A percentile compares a stretch with the other conserved stretches of the same genome.
Evolutionary conservation across 2,113 vertebrate species (phyloP).

Genomic region (Murina feae): DNA sequence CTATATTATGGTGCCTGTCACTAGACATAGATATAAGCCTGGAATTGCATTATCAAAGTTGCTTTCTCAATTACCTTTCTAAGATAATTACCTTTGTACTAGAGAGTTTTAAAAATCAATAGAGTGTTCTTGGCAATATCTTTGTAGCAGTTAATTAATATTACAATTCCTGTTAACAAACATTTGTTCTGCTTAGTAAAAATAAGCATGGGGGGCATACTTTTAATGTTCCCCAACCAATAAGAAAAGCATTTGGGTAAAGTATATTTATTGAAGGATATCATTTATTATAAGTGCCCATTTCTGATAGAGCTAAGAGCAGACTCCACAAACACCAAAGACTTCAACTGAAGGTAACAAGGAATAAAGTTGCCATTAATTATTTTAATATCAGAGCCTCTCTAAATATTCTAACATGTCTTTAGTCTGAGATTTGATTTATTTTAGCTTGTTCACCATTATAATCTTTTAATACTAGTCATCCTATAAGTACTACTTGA

Average conservation of each 20-base stretch:
- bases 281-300: constrained; percentile 2
- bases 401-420: background rate
- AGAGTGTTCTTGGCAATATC: constrained; percentile 29
- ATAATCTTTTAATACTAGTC: background rate
- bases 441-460: background rate
- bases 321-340: background rate
- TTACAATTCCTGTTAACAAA: constrained; percentile 20
- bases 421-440: background rate
- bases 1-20: constrained; percentile 22
- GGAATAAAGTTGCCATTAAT: background rate
- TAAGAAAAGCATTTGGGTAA: background rate
- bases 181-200: constrained; percentile 37
- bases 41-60: constrained; percentile 41
- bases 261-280: constrained; percentile 10
- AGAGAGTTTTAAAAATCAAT: constrained; percentile 57
- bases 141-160: constrained; percentile 28
- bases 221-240: constrained; percentile 2
- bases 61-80: constrained; percentile 52
- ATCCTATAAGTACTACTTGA: background rate
- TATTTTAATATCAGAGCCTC: background rate
- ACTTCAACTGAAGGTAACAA: background rate
- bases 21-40: constrained; percentile 39
- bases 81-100: constrained; percentile 48
- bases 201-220: background rate
- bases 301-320: background rate